Conservation (phyloP, 1,140 invertebrate species). For the Neuroterus valhalla region DNA sequence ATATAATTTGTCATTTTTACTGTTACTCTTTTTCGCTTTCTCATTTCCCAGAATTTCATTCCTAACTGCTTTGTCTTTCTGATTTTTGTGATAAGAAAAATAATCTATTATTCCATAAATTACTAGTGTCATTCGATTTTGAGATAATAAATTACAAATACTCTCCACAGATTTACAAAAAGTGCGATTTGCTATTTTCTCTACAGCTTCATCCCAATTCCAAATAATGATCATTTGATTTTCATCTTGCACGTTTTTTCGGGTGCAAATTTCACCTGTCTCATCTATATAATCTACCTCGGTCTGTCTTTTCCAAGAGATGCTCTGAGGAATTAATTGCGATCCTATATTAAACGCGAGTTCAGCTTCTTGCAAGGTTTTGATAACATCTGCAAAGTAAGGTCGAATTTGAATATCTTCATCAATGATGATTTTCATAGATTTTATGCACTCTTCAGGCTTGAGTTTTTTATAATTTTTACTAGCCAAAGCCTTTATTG, state of each 20-base stretch:
- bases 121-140: conserved; percentile 67
- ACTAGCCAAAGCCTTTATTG: conserved; percentile 57
- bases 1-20: conserved; percentile 46
- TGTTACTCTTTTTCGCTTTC: conserved; percentile 49
- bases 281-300: conserved; percentile 58
- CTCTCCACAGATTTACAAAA: conserved; percentile 61
- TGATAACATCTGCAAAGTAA: conserved; percentile 61
- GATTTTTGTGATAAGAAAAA: conserved; percentile 62
- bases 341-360: conserved; percentile 60
- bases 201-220: conserved; percentile 66
- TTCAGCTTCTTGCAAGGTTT: conserved; percentile 51
- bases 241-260: conserved; percentile 48
- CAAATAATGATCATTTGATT: conserved; percentile 69
- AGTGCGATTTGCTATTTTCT: conserved; percentile 59
- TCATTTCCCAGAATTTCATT: conserved; percentile 39
- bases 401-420: conserved; percentile 58
- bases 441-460: conserved; percentile 77
- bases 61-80: conserved; percentile 30
- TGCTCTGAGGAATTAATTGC: conserved; percentile 65
- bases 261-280: conserved; percentile 54
- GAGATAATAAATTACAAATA: conserved; percentile 49
- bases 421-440: conserved; percentile 73
- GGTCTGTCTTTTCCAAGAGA: conserved; percentile 73
- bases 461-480: conserved; percentile 68
- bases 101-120: conserved; percentile 74